These are phyloP conservation scores for Origma solitaria DNA, from an alignment of 2,113 vertebrate species.

Conservation along the genomic window DNA sequence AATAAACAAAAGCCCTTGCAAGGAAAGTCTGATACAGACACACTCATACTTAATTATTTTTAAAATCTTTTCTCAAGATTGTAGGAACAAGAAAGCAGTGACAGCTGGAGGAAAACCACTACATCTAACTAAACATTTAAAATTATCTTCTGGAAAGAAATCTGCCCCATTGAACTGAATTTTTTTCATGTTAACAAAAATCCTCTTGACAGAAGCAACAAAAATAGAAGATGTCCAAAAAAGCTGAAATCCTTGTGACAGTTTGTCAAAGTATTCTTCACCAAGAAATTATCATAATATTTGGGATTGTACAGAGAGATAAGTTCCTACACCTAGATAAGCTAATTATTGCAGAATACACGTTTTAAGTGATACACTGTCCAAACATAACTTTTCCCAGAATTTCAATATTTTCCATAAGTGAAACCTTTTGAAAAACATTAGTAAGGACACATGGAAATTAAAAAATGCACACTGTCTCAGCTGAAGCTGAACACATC, in stretches of 20 bases:
- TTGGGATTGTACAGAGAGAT: background rate
- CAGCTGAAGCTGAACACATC: background rate
- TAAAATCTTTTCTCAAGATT: slow-evolving; percentile 44
- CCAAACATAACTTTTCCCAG: background rate
- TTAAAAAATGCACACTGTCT: background rate
- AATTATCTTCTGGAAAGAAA: slow-evolving; percentile 52
- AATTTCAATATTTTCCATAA: background rate
- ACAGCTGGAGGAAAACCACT: slow-evolving; percentile 49
- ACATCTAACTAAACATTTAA: slow-evolving; percentile 1
- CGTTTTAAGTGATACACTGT: background rate
- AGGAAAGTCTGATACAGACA: background rate
- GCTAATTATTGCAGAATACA: background rate
- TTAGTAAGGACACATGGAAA: background rate
- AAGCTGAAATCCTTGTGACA: background rate
- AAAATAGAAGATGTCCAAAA: slow-evolving; percentile 29
- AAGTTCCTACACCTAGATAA: background rate
- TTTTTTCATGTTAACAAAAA: background rate
- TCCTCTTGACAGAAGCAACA: background rate
- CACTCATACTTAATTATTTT: slow-evolving; percentile 56
- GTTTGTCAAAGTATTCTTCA: background rate
- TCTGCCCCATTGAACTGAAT: slow-evolving; percentile 33
- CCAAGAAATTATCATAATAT: background rate
- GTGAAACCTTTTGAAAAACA: background rate
- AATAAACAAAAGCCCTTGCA: slow-evolving; percentile 27
- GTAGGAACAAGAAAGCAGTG: slow-evolving; percentile 27